These are phyloP conservation scores for Aradus depressus DNA, from an alignment of 2,888 invertebrate species.

Conservation along the genomic window DNA sequence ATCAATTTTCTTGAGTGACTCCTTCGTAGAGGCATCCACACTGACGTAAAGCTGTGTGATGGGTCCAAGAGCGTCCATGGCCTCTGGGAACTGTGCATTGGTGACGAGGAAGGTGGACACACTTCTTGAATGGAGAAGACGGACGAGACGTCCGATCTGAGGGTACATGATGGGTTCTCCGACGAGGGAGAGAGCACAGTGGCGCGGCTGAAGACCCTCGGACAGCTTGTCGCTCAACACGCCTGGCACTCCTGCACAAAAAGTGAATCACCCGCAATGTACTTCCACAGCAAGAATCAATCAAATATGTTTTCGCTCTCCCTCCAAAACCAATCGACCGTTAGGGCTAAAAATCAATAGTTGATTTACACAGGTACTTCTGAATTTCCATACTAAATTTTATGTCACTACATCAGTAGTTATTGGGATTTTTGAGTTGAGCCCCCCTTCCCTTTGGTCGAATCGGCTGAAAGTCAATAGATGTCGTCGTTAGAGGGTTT, in stretches of 20 bases:
- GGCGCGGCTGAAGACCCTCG: slow-evolving; percentile 41
- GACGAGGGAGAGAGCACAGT: slow-evolving; percentile 47
- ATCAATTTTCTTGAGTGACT: slow-evolving; percentile 46
- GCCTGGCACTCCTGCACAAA: slow-evolving; percentile 43
- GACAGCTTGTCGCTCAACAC: slow-evolving; percentile 40
- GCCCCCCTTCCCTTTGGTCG: too few species aligned
- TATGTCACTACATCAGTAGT: too few species aligned
- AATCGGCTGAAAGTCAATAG: too few species aligned
- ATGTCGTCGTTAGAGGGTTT: too few species aligned
- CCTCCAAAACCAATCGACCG: too few species aligned
- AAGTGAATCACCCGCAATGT: too few species aligned
- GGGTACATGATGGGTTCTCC: slow-evolving; percentile 53
- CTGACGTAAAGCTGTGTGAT: slow-evolving; percentile 49
- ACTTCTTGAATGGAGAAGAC: slow-evolving; percentile 39
- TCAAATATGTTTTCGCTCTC: too few species aligned
- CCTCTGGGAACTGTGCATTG: slow-evolving; percentile 49
- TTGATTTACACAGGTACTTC: too few species aligned
- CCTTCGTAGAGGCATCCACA: slow-evolving; percentile 46
- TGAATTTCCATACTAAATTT: too few species aligned
- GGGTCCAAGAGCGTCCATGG: slow-evolving; percentile 39
- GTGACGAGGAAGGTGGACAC: slow-evolving; percentile 48
- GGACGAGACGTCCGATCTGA: slow-evolving; percentile 43
- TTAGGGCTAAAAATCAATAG: too few species aligned
- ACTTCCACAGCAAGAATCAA: too few species aligned
- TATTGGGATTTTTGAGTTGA: too few species aligned